Percentiles rank a stretch among this genome's conserved stretches.
These are phyloP conservation scores for Heliopora coerulea DNA, from an alignment of 92 coral and sea anemone species.

Conservation along the genomic window DNA sequence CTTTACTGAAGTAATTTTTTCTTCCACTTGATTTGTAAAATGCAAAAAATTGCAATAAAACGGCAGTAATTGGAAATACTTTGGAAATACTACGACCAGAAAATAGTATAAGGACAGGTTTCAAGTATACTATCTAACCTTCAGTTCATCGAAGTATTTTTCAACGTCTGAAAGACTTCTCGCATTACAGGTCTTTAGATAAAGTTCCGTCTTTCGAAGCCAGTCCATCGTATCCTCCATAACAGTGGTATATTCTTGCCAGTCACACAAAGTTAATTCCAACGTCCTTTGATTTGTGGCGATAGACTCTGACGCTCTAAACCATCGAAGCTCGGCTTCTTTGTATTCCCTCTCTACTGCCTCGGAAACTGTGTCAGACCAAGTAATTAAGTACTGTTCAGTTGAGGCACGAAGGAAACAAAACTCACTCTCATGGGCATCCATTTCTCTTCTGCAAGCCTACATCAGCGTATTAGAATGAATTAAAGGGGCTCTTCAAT, in stretches of 20 bases:
- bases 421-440: slow-evolving; percentile 64
- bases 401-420: slow-evolving; percentile 63
- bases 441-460: slow-evolving; percentile 87
- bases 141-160: slow-evolving; percentile 71
- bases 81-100: background rate
- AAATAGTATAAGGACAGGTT: background rate
- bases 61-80: no score
- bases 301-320: slow-evolving; percentile 67
- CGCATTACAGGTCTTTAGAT: slow-evolving; percentile 67
- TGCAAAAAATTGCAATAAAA: no score
- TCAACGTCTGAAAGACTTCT: slow-evolving; percentile 64
- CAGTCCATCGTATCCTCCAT: slow-evolving; percentile 95
- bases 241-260: slow-evolving; percentile 94
- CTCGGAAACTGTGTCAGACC: slow-evolving; percentile 60
- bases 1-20: no score
- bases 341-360: slow-evolving; percentile 63
- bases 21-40: no score
- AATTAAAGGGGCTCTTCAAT: no score
- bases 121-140: slow-evolving; percentile 53
- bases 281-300: slow-evolving; percentile 83
- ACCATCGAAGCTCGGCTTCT: slow-evolving; percentile 71
- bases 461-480: no score
- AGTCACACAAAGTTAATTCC: slow-evolving; percentile 83
- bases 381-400: slow-evolving; percentile 57
- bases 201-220: slow-evolving; percentile 85